Base-by-base conservation (phyloP, 2,113 vertebrate species). In the Oreotrochilus melanogaster region DNA sequence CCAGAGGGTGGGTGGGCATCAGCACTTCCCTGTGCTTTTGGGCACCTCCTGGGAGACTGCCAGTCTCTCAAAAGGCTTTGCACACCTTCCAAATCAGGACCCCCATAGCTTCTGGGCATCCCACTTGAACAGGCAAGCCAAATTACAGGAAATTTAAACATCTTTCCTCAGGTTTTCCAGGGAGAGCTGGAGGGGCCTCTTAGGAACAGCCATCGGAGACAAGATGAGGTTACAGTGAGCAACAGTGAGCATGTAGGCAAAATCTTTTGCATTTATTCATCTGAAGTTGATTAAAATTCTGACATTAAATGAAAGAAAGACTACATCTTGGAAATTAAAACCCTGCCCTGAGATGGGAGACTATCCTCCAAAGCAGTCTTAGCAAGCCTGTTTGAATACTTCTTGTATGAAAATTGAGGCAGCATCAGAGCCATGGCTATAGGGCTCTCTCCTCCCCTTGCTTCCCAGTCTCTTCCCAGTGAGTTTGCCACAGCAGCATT, bases 261-360 rank as follows among this genome's bases (percentile, higher is more conserved):
- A 86, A 88, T 66, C 18, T 58, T 94, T 62, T 66, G 65, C 91
- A 86, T 91, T 70, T 78, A 86, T 79, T 88, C 45, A 88, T 88
- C 73, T 58, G 23, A 64, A 87, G 43, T 60, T 54, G 56, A 78
- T 83, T 92, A 86, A 94, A 86, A 86, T 88, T 58, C 48, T 67
- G 73, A n/a, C 43, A 88, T 14, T 72, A 70, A 94, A 96, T 93
- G 45, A 92, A 92, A 89, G 92, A 65, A 86, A 57, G 30, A 7
- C 39, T 67, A 6, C 14, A 10, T 57, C 30, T 45, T 93, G 62
- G 74, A 89, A 86, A 88, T 70, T 2, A 71, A 93, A 96, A 92
- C 35, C 14, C 75, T 80, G 31, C 64, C 64, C 56, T 39, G 16
- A 27, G 56, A 90, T 24, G 25, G 37, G 5, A 64, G 62, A 65